Conservation (phyloP, 2,888 invertebrate genomes). For the Amiota minor region DNA sequence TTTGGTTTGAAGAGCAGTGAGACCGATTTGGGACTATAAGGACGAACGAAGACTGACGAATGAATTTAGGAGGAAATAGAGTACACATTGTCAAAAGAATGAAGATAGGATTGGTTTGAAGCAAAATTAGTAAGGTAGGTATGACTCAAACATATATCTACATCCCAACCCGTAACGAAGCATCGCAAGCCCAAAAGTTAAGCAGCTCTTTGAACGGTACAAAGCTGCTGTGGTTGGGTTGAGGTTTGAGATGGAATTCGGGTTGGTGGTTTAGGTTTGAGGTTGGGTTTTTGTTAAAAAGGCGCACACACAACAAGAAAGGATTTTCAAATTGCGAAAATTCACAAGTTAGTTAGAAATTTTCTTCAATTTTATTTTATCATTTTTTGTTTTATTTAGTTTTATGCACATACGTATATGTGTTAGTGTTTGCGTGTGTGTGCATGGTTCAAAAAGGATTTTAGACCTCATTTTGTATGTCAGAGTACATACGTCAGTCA, state of each 20-base stretch:
- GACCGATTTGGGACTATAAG: too few species aligned
- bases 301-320: slow-evolving; percentile 35
- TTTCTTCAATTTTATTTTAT: slow-evolving; percentile 39
- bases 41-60: too few species aligned
- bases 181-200: slow-evolving; percentile 8
- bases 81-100: too few species aligned
- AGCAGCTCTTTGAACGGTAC: slow-evolving; percentile 1
- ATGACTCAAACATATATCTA: too few species aligned
- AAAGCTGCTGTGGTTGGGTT: background rate
- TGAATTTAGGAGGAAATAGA: too few species aligned
- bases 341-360: slow-evolving; percentile 59
- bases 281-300: background rate
- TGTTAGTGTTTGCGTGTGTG: slow-evolving; percentile 33
- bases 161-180: too few species aligned
- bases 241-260: background rate
- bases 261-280: background rate
- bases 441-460: slow-evolving; percentile 59
- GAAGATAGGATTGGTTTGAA: too few species aligned
- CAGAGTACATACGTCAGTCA: slow-evolving; percentile 56
- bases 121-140: too few species aligned
- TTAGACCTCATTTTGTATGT: slow-evolving; percentile 64
- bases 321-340: slow-evolving; percentile 58
- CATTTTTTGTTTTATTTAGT: slow-evolving; percentile 30
- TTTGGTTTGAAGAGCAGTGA: too few species aligned
- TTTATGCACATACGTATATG: slow-evolving; percentile 36